Conservation (phyloP, 2,888 invertebrate species). For the Agriopis leucophaearia region DNA sequence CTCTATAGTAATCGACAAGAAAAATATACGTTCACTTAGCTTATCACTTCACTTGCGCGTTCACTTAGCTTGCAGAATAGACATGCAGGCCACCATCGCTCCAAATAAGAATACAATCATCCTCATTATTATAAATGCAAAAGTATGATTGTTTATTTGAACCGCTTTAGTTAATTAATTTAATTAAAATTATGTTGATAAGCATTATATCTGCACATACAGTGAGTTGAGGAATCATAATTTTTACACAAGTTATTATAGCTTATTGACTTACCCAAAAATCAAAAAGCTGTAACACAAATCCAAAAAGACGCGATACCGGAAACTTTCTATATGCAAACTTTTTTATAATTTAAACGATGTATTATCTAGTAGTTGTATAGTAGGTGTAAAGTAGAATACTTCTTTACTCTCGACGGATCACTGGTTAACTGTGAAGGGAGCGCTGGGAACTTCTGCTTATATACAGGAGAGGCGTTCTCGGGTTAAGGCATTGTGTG, state of each 20-base stretch:
- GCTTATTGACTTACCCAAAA: conserved; percentile 7
- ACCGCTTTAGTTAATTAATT: too few relatives aligned
- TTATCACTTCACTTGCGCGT: too few relatives aligned
- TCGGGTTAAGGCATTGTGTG: background rate
- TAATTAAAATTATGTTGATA: too few relatives aligned
- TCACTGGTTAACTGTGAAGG: conserved; percentile 14
- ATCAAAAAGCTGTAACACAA: conserved; percentile 2
- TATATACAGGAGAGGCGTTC: conserved; percentile 7
- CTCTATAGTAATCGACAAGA: too few relatives aligned
- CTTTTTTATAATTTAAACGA: background rate
- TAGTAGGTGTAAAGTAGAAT: background rate
- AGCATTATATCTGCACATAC: too few relatives aligned
- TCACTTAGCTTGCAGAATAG: too few relatives aligned
- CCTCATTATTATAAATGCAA: background rate
- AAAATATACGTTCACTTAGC: too few relatives aligned
- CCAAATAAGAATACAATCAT: too few relatives aligned
- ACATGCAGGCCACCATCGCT: too few relatives aligned
- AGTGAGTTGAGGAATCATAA: background rate
- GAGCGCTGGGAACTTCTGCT: background rate
- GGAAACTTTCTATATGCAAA: background rate
- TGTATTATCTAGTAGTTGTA: background rate
- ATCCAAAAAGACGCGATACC: background rate
- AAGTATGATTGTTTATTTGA: background rate
- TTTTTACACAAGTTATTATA: background rate
- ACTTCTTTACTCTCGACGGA: conserved; percentile 1